Base-by-base conservation (phyloP, 2,888 invertebrate species). In the Clivina fossor region DNA sequence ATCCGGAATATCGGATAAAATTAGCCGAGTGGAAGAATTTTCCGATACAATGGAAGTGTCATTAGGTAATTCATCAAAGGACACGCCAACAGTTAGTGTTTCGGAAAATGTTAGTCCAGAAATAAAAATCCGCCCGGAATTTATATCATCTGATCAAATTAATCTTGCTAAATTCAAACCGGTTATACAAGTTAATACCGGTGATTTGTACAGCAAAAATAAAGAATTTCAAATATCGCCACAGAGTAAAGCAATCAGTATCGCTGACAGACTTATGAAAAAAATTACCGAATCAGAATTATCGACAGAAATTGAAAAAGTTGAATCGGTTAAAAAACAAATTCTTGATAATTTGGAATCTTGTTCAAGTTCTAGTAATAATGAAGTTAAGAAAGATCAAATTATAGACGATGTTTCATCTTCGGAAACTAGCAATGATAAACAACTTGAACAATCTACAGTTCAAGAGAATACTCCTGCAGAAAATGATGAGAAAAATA, bases 191-290 rank as follows among this genome's bases (percentile, higher is more conserved):
- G 63, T 70, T 16, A 66, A 66, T 41, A 62, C 69, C 3, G 63
- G 66, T 13, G 69, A 67, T 58, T 41, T 49, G n/a, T 44, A 50
- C 19, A 48, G 50, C 9, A 53, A 48, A 37, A 56, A 58, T 24
- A 56, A 48, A 26, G 58, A 58, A 37, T 55, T 58, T 33, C 40
- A 43, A 35, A 56, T 58, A 37, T 66, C 69, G 1, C 66, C 70
- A 4, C 63, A 62, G 24, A 68, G 59, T 50, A 70, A 70, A 63
- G 57, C 67, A n/a, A 19, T 33, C 1, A 71, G 67, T 61, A 72
- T 73, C 16, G 62, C 69, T 8, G 72, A 73, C 51, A 65, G 65
- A 49, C 61, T 73, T 4, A 73, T 73, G 47, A 69, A 70, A 50
- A 68, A 68, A 50, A 59, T 73, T 16, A 64, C 64, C 5, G 68